phyloP scores from a whole-genome alignment of 2,113 vertebrate genomes.

The Murina feae region DNA sequence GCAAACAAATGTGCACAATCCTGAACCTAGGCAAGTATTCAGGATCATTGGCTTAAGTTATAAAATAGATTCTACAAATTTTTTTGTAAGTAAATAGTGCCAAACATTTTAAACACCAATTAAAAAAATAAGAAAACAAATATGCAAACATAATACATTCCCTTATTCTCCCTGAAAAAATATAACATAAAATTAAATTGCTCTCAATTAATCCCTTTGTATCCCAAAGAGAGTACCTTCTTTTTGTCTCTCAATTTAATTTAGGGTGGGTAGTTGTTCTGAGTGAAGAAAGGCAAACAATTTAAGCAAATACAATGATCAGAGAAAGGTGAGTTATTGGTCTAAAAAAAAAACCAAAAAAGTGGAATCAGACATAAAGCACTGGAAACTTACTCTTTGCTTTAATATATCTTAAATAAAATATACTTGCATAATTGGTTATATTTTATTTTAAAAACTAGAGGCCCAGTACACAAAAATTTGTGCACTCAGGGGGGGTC shows the following conservation, averaged over 20 bases:
- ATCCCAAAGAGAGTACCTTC: background rate
- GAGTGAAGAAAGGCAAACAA: background rate
- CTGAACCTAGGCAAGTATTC: background rate
- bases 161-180: background rate
- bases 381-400: background rate
- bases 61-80: background rate
- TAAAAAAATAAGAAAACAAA: constrained; percentile 6
- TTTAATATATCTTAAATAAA: background rate
- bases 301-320: background rate
- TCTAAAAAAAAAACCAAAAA: background rate
- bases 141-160: background rate
- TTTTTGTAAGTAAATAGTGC: background rate
- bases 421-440: background rate
- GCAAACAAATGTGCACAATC: background rate
- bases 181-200: background rate
- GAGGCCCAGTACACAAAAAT: no score
- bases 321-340: background rate
- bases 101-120: background rate
- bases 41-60: background rate
- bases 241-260: background rate
- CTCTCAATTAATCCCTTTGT: background rate
- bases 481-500: no score
- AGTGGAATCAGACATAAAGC: background rate
- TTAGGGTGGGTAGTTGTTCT: background rate
- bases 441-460: background rate